A percentile compares a stretch with the other conserved stretches of the same genome.
phyloP scores from a whole-genome alignment of 2,888 invertebrate genomes.

The Nysson spinosus region DNA sequence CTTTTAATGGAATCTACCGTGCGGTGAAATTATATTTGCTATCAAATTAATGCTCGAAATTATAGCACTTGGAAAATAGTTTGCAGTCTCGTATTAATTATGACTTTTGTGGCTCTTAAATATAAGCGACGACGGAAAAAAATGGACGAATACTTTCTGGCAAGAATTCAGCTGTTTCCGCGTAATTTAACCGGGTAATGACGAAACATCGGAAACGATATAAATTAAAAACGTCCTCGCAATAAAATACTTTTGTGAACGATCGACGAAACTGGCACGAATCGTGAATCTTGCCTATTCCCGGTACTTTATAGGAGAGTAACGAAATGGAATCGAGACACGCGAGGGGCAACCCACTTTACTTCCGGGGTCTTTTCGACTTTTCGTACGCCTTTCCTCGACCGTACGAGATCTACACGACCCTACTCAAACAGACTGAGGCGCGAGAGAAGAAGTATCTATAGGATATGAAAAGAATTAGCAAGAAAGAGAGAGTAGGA shows the following conservation, averaged over 20 bases:
- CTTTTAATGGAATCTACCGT: no score
- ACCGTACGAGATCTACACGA: conserved; percentile 33
- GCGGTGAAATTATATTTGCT: no score
- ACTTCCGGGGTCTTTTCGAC: conserved; percentile 36
- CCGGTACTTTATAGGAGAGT: conserved; percentile 20
- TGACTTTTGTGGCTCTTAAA: no score
- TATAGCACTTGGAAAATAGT: no score
- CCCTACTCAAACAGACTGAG: conserved; percentile 22
- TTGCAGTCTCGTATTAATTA: no score
- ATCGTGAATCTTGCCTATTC: conserved; percentile 21
- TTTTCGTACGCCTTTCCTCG: conserved; percentile 32
- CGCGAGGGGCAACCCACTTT: conserved; percentile 40
- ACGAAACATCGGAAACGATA: not conserved
- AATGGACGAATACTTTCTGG: no score
- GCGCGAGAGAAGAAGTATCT: conserved; percentile 9
- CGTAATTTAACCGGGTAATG: not conserved
- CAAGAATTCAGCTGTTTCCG: no score
- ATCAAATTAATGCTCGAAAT: no score
- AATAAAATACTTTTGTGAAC: conserved; percentile 11
- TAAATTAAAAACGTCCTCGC: not conserved
- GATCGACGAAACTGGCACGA: conserved; percentile 28
- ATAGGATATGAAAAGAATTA: conserved; percentile 11
- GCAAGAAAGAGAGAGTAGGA: not conserved
- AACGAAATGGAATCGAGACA: conserved; percentile 47
- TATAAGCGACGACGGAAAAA: no score